Evolutionary conservation across 2,888 invertebrate genomes (phyloP).

Genomic region (Caradrina clavipalpis): DNA sequence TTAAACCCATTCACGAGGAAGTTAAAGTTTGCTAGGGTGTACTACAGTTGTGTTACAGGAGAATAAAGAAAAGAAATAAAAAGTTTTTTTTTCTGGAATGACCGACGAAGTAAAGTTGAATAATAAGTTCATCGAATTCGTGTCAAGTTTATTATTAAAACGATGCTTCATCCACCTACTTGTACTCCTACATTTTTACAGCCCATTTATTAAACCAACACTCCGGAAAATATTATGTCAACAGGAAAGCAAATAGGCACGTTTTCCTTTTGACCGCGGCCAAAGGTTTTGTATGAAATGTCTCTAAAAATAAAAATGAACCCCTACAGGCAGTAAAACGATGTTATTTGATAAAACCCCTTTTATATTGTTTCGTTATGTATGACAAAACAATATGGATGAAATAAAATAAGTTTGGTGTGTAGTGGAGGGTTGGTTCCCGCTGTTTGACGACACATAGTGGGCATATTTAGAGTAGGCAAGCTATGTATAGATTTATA

Average conservation of each 20-base stretch:
- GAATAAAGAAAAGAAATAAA: too few species aligned
- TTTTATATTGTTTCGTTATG: slow-evolving; percentile 19
- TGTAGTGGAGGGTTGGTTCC: too few species aligned
- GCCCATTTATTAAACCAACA: slow-evolving; percentile 35
- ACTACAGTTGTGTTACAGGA: too few species aligned
- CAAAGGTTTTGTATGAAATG: slow-evolving; percentile 22
- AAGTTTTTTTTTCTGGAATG: too few species aligned
- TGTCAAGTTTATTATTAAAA: background rate
- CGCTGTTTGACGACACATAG: too few species aligned
- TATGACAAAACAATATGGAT: slow-evolving; percentile 40
- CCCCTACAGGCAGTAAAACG: slow-evolving; percentile 8
- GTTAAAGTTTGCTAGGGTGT: too few species aligned
- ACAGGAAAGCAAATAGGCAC: slow-evolving; percentile 23
- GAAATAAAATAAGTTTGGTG: slow-evolving; percentile 9
- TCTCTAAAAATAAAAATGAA: slow-evolving; percentile 25
- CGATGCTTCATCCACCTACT: background rate
- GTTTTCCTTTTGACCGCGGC: slow-evolving; percentile 12
- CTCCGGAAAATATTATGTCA: slow-evolving; percentile 39
- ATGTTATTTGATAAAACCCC: slow-evolving; percentile 37
- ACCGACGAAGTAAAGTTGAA: too few species aligned
- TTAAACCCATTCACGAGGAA: too few species aligned
- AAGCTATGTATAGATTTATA: too few species aligned
- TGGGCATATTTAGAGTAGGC: too few species aligned
- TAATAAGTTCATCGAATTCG: too few species aligned
- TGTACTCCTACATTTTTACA: slow-evolving; percentile 9